Base-by-base conservation (phyloP, 2,797 vertebrate genomes). In the Labroides dimidiatus region DNA sequence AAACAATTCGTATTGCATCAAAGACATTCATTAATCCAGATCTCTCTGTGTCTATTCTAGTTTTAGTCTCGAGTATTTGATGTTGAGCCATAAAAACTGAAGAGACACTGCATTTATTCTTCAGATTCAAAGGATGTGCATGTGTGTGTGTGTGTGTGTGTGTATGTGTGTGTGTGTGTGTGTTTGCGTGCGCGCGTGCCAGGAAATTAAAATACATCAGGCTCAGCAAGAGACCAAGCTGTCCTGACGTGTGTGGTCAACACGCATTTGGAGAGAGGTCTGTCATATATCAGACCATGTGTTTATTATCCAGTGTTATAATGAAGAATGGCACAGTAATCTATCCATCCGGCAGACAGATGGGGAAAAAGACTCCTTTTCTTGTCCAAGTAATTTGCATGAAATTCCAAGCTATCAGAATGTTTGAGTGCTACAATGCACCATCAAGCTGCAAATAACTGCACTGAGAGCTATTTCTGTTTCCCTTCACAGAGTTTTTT, bases 401-500 rank as follows among this genome's bases (percentile, higher is more conserved):
- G 19, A 78, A 77, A 75, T 49, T 67, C 66, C 58, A 70, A 68
- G 60, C 59, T 72, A 67, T 65, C 59, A 37, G 44, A 72, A 71
- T 64, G 24, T 73, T 69, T 69, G 44, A 43, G 75, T 76, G 69
- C 67, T 62, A 81, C 64, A 81, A 80, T 77, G 69, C 39, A 16
- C 48, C 51, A 80, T 71, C 43, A 41, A 61, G 81, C 70, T 75
- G 66, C 65, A 78, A 76, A 83, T 72, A 76, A 76, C 54, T 57
- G 54, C 64, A 57, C 53, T 2, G n/a, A 36, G 10, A 55, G 56
- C 69, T 84, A 84, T 87, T 86, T 82, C 44, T 68, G 75, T 72
- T 50, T 52, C 58, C 11, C 37, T 11, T n/a, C n/a, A 24, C 84
- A 90, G 80, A 66, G 70, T 77, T 87, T 87, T 88, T 85, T 87